phyloP scores from a whole-genome alignment of 1,140 invertebrate genomes.

The Papilio helenus region DNA sequence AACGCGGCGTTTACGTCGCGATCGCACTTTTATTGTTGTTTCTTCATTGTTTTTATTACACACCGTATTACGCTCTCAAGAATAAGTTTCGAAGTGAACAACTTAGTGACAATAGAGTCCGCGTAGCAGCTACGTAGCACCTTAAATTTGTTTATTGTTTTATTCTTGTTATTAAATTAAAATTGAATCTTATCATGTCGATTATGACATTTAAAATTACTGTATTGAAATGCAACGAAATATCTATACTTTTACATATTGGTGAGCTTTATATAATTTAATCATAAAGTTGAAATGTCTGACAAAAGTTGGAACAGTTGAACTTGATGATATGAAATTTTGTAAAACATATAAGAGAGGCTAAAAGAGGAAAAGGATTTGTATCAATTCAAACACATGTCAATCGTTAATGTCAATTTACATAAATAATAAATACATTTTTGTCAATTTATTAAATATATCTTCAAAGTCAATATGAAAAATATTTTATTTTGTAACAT shows the following conservation, averaged over 20 bases:
- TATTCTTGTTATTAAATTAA: background rate
- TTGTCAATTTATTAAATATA: background rate
- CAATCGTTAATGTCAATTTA: background rate
- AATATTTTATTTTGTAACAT: background rate
- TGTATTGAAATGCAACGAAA: too few relatives aligned
- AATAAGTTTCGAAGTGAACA: conserved; percentile 28
- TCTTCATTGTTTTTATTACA: conserved; percentile 37
- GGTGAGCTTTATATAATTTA: too few relatives aligned
- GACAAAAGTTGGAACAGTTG: too few relatives aligned
- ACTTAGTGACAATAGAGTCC: conserved; percentile 17
- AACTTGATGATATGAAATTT: too few relatives aligned
- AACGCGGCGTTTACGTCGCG: conserved; percentile 26
- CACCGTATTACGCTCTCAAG: background rate
- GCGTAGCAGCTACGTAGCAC: background rate
- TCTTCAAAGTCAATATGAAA: background rate
- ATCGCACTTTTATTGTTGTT: conserved; percentile 38
- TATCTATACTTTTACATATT: too few relatives aligned
- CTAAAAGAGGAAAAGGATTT: too few relatives aligned
- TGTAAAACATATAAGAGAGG: background rate
- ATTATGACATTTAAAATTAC: too few relatives aligned
- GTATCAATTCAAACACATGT: background rate
- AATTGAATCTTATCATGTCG: too few relatives aligned
- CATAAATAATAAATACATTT: background rate
- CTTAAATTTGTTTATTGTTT: background rate
- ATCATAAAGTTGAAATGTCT: too few relatives aligned